Conservation (phyloP, 2,113 vertebrate species). For the Pseudolaguvia tuberculata region DNA sequence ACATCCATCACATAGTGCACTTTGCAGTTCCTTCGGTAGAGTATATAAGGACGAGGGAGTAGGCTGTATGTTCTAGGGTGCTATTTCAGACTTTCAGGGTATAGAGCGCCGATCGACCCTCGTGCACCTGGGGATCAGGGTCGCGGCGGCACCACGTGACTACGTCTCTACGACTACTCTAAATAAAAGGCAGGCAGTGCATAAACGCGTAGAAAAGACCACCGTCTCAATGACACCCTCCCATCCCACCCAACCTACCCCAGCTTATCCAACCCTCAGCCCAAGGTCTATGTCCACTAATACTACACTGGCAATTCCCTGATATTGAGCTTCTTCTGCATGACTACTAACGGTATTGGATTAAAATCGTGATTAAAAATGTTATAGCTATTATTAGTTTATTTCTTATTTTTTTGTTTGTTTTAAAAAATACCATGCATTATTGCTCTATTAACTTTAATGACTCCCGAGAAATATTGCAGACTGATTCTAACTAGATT, state of each 20-base stretch:
- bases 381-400: constrained; percentile 63
- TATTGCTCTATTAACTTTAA: constrained; percentile 75
- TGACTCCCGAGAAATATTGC: constrained; percentile 72
- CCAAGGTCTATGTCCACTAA: constrained; percentile 55
- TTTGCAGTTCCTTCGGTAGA: constrained; percentile 8
- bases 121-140: constrained; percentile 24
- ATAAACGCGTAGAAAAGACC: constrained; percentile 74
- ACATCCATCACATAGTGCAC: constrained; percentile 7
- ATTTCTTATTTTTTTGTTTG: constrained; percentile 41
- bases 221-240: constrained; percentile 52
- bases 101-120: constrained; percentile 19
- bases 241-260: constrained; percentile 49
- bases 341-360: constrained; percentile 70
- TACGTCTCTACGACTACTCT: constrained; percentile 69
- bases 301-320: constrained; percentile 77
- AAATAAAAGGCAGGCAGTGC: constrained; percentile 81
- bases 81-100: constrained; percentile 13
- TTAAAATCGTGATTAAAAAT: constrained; percentile 68
- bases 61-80: constrained; percentile 3
- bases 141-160: constrained; percentile 65
- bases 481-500: constrained; percentile 69
- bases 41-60: background rate
- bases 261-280: constrained; percentile 54
- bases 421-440: constrained; percentile 77
- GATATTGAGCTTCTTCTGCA: constrained; percentile 68